Evolutionary conservation across 2,888 invertebrate species (phyloP).

Genomic region (Drosophila mulleri): DNA sequence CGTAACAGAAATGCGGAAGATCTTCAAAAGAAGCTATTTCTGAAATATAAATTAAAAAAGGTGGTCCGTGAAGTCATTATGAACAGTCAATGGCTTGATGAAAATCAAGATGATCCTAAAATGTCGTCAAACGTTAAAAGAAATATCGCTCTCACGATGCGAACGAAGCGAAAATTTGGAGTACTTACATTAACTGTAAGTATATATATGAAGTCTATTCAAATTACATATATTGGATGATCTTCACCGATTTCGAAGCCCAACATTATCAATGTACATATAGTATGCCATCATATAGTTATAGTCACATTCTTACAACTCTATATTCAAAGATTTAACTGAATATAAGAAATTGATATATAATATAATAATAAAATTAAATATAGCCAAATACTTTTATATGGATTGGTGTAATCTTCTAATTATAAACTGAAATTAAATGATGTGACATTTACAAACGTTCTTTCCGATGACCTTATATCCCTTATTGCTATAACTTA

Average conservation of each 20-base stretch:
- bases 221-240: too few relatives aligned
- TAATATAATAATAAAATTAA: too few relatives aligned
- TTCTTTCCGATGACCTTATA: background rate
- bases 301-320: too few relatives aligned
- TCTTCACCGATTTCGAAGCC: too few relatives aligned
- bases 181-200: slow-evolving; percentile 86
- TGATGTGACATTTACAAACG: background rate
- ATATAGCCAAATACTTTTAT: too few relatives aligned
- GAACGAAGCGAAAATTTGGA: slow-evolving; percentile 86
- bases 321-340: too few relatives aligned
- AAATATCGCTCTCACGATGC: slow-evolving; percentile 87
- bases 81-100: slow-evolving; percentile 83
- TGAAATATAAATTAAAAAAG: slow-evolving; percentile 87
- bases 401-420: too few relatives aligned
- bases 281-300: too few relatives aligned
- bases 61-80: slow-evolving; percentile 87
- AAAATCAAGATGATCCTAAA: slow-evolving; percentile 58
- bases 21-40: slow-evolving; percentile 83
- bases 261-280: too few relatives aligned
- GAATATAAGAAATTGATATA: background rate
- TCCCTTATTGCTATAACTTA: too few relatives aligned
- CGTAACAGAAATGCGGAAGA: slow-evolving; percentile 52
- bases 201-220: background rate
- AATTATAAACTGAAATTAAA: too few relatives aligned
- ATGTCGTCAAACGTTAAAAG: slow-evolving; percentile 80